Evolutionary conservation across 2,797 vertebrate genomes (phyloP).

Genomic region (Danio albolineatus): DNA sequence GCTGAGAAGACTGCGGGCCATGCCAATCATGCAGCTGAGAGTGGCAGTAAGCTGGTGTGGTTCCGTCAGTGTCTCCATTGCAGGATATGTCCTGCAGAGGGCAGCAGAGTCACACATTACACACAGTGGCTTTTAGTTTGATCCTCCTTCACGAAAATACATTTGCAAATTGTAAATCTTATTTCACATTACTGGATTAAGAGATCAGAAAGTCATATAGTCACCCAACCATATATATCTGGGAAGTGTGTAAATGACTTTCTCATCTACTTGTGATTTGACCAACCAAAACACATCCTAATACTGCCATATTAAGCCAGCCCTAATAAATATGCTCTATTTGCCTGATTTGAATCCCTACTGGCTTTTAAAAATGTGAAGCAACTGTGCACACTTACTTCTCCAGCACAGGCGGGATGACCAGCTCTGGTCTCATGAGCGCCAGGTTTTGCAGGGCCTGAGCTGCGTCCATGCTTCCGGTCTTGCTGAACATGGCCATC

Average conservation of each 20-base stretch:
- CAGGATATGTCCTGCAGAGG: conserved; percentile 87
- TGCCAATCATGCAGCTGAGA: conserved; percentile 95
- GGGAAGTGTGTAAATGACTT: too few relatives aligned
- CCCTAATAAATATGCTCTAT: too few relatives aligned
- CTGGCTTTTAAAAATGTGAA: not conserved
- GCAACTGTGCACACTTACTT: conserved; percentile 78
- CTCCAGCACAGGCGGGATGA: conserved; percentile 95
- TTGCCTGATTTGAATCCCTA: not conserved
- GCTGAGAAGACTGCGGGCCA: conserved; percentile 92
- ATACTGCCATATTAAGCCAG: too few relatives aligned
- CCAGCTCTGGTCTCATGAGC: conserved; percentile 92
- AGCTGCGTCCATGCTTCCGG: conserved; percentile 93
- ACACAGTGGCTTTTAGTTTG: not conserved
- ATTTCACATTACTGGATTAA: too few relatives aligned
- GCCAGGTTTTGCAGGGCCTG: conserved; percentile 96
- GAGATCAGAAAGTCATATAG: too few relatives aligned
- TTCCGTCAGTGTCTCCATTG: conserved; percentile 95
- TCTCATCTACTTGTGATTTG: too few relatives aligned
- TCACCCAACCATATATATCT: too few relatives aligned
- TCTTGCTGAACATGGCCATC: conserved; percentile 98
- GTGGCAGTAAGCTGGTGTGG: conserved; percentile 97
- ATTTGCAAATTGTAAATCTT: too few relatives aligned
- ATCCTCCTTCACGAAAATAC: too few relatives aligned
- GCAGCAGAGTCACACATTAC: conserved; percentile 40
- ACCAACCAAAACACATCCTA: too few relatives aligned